Evolutionary conservation across 2,113 vertebrate genomes (phyloP).

Genomic region (Poecilia latipinna): DNA sequence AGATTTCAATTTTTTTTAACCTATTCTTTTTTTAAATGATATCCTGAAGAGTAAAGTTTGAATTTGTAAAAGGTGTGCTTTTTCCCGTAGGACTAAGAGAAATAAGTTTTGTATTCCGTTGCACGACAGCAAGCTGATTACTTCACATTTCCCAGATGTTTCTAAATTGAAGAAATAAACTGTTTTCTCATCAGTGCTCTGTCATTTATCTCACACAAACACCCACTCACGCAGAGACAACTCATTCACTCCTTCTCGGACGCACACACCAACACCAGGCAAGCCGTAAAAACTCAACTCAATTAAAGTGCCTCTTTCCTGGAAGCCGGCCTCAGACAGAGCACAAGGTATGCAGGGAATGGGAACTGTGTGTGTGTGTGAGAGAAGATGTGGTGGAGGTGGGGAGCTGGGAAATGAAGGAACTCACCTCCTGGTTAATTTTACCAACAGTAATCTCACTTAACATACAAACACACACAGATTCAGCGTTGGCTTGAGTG

Average conservation of each 20-base stretch:
- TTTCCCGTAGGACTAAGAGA: too few species aligned
- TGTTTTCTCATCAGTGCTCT: slow-evolving; percentile 18
- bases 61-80: background rate
- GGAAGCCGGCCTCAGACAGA: slow-evolving; percentile 82
- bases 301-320: slow-evolving; percentile 86
- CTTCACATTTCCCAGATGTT: background rate
- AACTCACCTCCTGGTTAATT: slow-evolving; percentile 48
- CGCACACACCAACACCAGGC: slow-evolving; percentile 69
- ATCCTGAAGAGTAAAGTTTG: background rate
- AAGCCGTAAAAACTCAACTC: slow-evolving; percentile 83
- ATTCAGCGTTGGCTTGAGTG: slow-evolving; percentile 17
- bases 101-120: background rate
- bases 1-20: background rate
- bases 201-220: slow-evolving; percentile 19
- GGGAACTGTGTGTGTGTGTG: slow-evolving; percentile 70
- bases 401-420: slow-evolving; percentile 29
- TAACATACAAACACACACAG: slow-evolving; percentile 28
- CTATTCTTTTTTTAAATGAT: background rate
- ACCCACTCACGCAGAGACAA: slow-evolving; percentile 39
- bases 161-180: background rate
- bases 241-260: slow-evolving; percentile 50
- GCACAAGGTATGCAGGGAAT: slow-evolving; percentile 84
- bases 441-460: slow-evolving; percentile 47
- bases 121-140: background rate
- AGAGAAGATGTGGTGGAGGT: slow-evolving; percentile 2